These are phyloP conservation scores for Manis crassicaudata DNA, from an alignment of 2,797 vertebrate genomes.

Conservation along the genomic window DNA sequence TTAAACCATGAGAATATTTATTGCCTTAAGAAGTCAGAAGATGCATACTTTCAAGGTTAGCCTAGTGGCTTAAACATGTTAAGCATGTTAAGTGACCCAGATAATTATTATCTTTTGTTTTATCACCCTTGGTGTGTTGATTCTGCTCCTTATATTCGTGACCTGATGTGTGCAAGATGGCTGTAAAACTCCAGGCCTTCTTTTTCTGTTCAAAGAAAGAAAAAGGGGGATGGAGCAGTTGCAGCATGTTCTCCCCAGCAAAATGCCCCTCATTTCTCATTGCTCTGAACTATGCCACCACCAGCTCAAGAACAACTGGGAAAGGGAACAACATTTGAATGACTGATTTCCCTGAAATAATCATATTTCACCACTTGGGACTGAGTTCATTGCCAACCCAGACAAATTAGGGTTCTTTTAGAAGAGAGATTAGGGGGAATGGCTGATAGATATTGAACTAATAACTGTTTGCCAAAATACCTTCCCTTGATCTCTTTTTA, in stretches of 20 bases:
- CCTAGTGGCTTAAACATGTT: neutral
- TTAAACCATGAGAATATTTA: neutral
- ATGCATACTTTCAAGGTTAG: neutral
- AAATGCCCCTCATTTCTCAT: neutral
- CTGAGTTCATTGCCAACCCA: conserved; percentile 15
- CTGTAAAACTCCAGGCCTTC: neutral
- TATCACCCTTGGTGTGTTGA: neutral
- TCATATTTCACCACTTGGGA: neutral
- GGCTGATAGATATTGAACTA: neutral
- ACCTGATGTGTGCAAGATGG: neutral
- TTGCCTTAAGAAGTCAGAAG: neutral
- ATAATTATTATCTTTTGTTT: neutral
- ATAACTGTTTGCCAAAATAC: neutral
- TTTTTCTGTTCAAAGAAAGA: neutral
- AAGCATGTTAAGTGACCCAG: neutral
- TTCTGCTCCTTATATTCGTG: neutral
- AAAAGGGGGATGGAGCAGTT: neutral
- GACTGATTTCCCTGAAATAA: neutral
- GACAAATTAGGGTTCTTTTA: neutral
- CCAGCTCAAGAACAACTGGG: neutral
- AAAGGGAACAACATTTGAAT: neutral
- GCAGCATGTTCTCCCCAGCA: neutral
- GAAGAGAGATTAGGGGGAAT: neutral
- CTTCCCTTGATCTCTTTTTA: neutral
- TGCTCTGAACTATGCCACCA: neutral